Percentiles rank a stretch among this genome's conserved stretches.
Conservation (phyloP, 2,797 vertebrate genomes). For the Enteromius argenteus region DNA sequence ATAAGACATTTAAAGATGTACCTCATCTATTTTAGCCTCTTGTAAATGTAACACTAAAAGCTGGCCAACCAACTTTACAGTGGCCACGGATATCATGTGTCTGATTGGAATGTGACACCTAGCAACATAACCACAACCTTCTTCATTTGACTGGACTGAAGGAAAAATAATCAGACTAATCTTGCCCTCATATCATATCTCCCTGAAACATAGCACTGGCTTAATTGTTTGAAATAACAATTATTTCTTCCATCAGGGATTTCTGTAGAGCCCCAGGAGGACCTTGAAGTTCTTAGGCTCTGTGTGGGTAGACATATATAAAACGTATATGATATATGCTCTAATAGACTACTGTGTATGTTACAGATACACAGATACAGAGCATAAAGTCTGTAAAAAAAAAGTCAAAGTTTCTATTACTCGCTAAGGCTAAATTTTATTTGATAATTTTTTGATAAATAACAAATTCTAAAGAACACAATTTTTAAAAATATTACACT, state of each 20-base stretch:
- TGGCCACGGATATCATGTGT: not conserved
- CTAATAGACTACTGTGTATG: not conserved
- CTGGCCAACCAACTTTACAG: constrained; percentile 1
- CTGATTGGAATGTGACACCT: constrained; percentile 19
- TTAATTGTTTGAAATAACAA: not conserved
- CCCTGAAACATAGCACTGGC: not conserved
- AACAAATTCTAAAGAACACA: not conserved
- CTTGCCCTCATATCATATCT: not conserved
- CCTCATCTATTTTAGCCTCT: not conserved
- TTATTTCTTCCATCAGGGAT: not conserved
- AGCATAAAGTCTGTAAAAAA: not conserved
- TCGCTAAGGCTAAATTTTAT: not conserved
- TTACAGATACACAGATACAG: not conserved
- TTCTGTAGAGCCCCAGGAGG: not conserved
- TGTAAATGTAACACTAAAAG: not conserved
- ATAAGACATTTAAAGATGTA: not conserved
- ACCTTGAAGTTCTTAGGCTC: not conserved
- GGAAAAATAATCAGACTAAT: constrained; percentile 14
- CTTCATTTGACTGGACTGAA: not conserved
- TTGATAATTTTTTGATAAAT: not conserved
- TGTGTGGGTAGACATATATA: constrained; percentile 1
- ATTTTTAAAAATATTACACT: not conserved
- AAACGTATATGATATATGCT: not conserved
- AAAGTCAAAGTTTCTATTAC: not conserved
- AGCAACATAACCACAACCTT: constrained; percentile 1